Percentiles rank a stretch among this genome's conserved stretches.
These are phyloP conservation scores for Bovichtus diacanthus DNA, from an alignment of 2,797 vertebrate species.

Conservation along the genomic window DNA sequence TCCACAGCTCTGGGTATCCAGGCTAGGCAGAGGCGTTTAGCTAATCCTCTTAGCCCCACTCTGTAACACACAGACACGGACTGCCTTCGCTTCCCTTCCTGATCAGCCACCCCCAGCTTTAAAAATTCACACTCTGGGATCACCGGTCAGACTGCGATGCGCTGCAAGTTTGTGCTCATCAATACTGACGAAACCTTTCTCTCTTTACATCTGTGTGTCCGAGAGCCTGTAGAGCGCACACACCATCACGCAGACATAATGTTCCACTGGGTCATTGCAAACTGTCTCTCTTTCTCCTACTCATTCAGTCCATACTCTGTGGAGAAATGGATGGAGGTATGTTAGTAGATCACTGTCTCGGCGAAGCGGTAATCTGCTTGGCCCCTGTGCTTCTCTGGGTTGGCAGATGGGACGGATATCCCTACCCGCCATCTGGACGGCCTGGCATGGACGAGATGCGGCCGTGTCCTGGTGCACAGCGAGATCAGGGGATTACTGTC, in stretches of 20 bases:
- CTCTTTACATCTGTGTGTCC: conserved; percentile 20
- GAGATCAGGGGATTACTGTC: conserved; percentile 81
- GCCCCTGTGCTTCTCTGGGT: conserved; percentile 72
- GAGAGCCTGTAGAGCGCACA: conserved; percentile 21
- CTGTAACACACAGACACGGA: conserved; percentile 82
- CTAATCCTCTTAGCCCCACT: conserved; percentile 87
- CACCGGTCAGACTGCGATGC: conserved; percentile 29
- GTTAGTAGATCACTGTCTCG: conserved; percentile 84
- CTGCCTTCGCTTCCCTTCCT: conserved; percentile 67
- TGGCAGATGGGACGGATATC: conserved; percentile 87
- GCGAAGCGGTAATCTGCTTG: conserved; percentile 80
- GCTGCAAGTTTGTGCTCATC: conserved; percentile 33
- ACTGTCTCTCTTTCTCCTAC: conserved; percentile 15
- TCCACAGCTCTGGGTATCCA: conserved; percentile 79
- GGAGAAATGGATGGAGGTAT: conserved; percentile 59
- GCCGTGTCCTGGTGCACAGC: conserved; percentile 65
- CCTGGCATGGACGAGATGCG: conserved; percentile 75
- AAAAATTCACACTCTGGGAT: conserved; percentile 67
- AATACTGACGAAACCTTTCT: conserved; percentile 8
- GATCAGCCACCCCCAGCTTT: conserved; percentile 67
- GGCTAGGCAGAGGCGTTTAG: conserved; percentile 81
- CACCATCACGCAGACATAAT: background rate
- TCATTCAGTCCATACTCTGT: conserved; percentile 27
- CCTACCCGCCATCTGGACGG: conserved; percentile 84
- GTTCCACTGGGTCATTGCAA: conserved; percentile 27